A percentile compares a stretch with the other conserved stretches of the same genome.
Evolutionary conservation across 1,140 invertebrate genomes (phyloP).

Genomic region (Ruditapes philippinarum): DNA sequence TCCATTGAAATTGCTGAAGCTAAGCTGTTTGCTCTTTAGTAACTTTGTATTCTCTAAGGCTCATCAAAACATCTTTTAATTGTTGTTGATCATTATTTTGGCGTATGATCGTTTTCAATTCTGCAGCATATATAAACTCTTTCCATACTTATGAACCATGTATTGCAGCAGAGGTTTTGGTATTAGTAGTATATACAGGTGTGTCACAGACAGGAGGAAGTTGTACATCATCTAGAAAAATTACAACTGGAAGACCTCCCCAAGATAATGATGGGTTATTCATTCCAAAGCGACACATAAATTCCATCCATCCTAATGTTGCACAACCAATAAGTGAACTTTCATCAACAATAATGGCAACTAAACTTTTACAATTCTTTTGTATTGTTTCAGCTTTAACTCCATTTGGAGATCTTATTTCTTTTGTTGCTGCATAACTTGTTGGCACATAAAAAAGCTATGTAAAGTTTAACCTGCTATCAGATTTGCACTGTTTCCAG

Average conservation of each 20-base stretch:
- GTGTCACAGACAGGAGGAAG: conserved; percentile 65
- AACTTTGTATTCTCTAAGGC: conserved; percentile 41
- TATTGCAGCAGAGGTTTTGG: conserved; percentile 60
- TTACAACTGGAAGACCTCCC: conserved; percentile 71
- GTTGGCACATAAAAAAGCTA: conserved; percentile 28
- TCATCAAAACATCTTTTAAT: conserved; percentile 36
- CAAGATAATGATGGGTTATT: conserved; percentile 47
- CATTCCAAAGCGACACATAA: conserved; percentile 57
- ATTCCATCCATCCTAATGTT: conserved; percentile 72
- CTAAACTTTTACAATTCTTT: conserved; percentile 48
- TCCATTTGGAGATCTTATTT: conserved; percentile 60
- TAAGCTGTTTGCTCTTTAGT: conserved; percentile 19
- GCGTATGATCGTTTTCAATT: conserved; percentile 52
- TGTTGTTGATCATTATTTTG: conserved; percentile 45
- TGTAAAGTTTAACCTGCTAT: not conserved
- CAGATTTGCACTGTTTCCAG: conserved; percentile 29
- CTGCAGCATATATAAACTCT: conserved; percentile 55
- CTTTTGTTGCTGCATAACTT: conserved; percentile 29
- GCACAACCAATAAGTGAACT: conserved; percentile 69
- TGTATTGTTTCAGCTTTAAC: conserved; percentile 25
- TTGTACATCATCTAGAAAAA: conserved; percentile 69
- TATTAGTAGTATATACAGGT: conserved; percentile 58
- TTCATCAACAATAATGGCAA: conserved; percentile 70
- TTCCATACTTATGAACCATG: conserved; percentile 63
- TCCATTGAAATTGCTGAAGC: conserved; percentile 59